Evolutionary conservation across 2,113 vertebrate genomes (phyloP), one percentile per base, ranked within the genome.

Genomic region (Vulpes lagopus): DNA sequence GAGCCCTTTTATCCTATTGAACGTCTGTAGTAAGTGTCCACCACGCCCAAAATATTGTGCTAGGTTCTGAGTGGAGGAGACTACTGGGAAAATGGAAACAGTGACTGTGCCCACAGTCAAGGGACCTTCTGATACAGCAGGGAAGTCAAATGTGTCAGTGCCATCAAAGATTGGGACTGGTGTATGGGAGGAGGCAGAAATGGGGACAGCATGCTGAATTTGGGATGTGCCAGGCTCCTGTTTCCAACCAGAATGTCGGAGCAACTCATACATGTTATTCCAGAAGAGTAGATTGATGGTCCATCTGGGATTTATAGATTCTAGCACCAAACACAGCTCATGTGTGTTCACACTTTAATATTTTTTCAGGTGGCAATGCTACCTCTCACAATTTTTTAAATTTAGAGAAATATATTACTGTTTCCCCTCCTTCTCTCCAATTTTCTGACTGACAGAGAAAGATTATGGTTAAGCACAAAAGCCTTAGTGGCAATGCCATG

Each of bases 281-380:
- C 22, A 53, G 53, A 78, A 87, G 11, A 38, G 5, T 5, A 64
- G 43, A n/a, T 2, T 10, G 53, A 30, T 32, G 12, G 25, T 30
- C 15, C 19, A 2, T 59, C 8, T 74, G 8, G 15, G 64, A 32
- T 14, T 43, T 74, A 5, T 38, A 64, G 76, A 35, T 62, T 53
- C 16, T 2, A 43, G 38, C 17, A n/a, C 57, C 62, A 64, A 78
- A 62, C 12, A 43, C 8, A 43, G 23, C 14, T 35, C 9, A 11
- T 2, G 1, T 10, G 7, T 80, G 81, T 23, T 51, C 57, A 69
- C 0, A 53, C 1, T 11, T 67, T 2, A 73, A n/a, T 8, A 8
- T 19, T 93, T 43, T 32, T 65, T 60, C 15, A 55, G 49, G 23
- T 49, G 51, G 17, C 11, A 20, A 12, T 43, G 35, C 2, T 80